Evolutionary conservation across 2,113 vertebrate species (phyloP), one percentile per base, ranked within the genome.

Genomic region (Otocyon megalotis): DNA sequence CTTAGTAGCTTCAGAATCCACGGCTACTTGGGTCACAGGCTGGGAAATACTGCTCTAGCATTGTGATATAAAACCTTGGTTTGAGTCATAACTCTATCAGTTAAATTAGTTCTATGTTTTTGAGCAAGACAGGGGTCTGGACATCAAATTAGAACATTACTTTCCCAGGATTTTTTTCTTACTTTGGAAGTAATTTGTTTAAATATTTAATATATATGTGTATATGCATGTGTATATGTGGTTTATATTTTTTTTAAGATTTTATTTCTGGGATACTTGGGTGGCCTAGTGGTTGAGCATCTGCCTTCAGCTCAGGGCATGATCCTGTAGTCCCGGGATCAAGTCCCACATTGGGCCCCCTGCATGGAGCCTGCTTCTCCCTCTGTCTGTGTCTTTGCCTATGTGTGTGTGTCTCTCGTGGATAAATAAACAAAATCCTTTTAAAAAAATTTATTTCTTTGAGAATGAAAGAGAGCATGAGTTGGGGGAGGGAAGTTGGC

Each of bases 401-500:
- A 43, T 5, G 43, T 43, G 43, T 43, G 43, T 5, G 43, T 43
- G 43, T 43, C 43, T 43, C 43, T 43, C 43, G 43, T 5, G 43
- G 43, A 43, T 43, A 43, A 43, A 43, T 43, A 43, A 43, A 6
- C 43, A 43, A 43, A 43, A 43, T 43, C 43, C 43, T 43, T 43
- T 43, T 43, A 43, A 43, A 43, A 43, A 43, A 43, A 43, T 6
- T 58, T 58, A 20, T 69, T 69, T 69, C n/a, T 8, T n/a, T n/a
- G 65, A n/a, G 15, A 69, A 15, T 30, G 63, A 69, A 15, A 65
- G 63, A 69, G 16, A n/a, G 32, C 65, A n/a, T 69, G 32, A 19
- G 16, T 67, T 3, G 30, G 16, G 65, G 2, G n/a, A n/a, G n/a
- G n/a, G n/a, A n/a, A n/a, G 3, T 1, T n/a, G 32, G 65, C 3